Evolutionary conservation across 2,888 invertebrate genomes (phyloP), one percentile per base, ranked within the genome.

Genomic region (Drosophila yooni): DNA sequence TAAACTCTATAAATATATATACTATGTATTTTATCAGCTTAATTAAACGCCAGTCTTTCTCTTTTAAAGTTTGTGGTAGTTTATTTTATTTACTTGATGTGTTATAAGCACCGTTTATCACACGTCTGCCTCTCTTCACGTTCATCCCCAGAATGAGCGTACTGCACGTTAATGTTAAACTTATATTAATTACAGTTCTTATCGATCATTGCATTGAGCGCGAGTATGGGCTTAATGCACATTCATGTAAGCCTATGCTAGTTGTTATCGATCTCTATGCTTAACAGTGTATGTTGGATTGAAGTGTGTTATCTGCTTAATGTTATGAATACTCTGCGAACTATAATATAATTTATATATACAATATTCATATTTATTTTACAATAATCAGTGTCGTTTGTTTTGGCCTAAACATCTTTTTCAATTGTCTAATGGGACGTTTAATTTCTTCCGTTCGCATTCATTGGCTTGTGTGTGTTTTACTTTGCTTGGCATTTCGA

Each of bases 401-500:
- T 40, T 27, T 31, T 46, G 36, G 43, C 50, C 57, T 8, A 25
- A 21, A 25, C 62, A 63, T 31, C n/a, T 43, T 29, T 29, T 51
- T 64, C 38, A n/a, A 51, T 43, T 25, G n/a, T 66, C 59, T 74
- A 61, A 62, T 63, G 62, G 58, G 63, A 51, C 53, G 70, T 52
- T 52, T 62, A 53, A 74, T 70, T 70, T 70, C 33, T 53, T 15
- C 33, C 31, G 57, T 67, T 74, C 50, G 65, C 64, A 67, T 75
- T 69, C 68, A 40, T 64, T 36, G 3, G 21, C 36, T 7, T 46
- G 34, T 21, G 50, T 18, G 15, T 46, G 15, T 46, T 46, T 46
- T 48, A 53, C 59, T 59, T 68, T 69, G 58, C 46, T 46, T 59
- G 33, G 11, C 51, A 74, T 70, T 70, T 72, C 67, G 67, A 57